Evolutionary conservation across 2,797 vertebrate genomes (phyloP), one percentile per base, ranked within the genome.

Genomic region (Pangasius krempfi): DNA sequence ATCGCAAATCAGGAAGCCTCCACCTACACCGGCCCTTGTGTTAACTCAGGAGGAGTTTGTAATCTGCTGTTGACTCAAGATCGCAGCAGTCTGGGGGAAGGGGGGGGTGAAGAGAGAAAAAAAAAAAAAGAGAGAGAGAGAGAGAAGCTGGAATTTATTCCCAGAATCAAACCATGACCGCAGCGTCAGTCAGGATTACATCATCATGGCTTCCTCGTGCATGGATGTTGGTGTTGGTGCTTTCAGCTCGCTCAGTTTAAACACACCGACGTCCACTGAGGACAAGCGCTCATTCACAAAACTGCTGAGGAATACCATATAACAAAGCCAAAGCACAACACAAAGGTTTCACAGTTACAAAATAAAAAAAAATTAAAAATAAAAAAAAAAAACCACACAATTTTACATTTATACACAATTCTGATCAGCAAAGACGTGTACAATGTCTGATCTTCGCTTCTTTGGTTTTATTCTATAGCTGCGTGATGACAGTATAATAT

Each of bases 1-100:
- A 88, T 89, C 76, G 88, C 86, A 90, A 90, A 92, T 89, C 86
- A 81, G 70, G 37, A 87, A 60, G 73, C 52, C 78, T 72, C 9
- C 66, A 33, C 58, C 62, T 66, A 84, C 84, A 33, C 58, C 54
- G 18, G 4, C 22, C 37, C 62, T 58, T 0, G 81, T 54, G 12
- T 76, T 52, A 27, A 82, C 47, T 12, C 5, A 20, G 18, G 80
- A 64, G 54, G 44, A 62, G 33, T 44, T 64, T 37, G 33, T 18
- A 84, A 88, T 20, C 9, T 54, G 54, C 25, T 8, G 78, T 70
- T 8, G 66, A 22, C 27, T 33, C 52, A 16, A 33, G 30, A 18
- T 22, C 8, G 14, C 76, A 5, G 76, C 14, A 20, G 47, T 7
- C 25, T 3, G 37, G 1, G n/a, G n/a, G n/a, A n/a, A n/a, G 37